Conservation (phyloP, 2,113 vertebrate genomes). For the Pycnonotus jocosus region DNA sequence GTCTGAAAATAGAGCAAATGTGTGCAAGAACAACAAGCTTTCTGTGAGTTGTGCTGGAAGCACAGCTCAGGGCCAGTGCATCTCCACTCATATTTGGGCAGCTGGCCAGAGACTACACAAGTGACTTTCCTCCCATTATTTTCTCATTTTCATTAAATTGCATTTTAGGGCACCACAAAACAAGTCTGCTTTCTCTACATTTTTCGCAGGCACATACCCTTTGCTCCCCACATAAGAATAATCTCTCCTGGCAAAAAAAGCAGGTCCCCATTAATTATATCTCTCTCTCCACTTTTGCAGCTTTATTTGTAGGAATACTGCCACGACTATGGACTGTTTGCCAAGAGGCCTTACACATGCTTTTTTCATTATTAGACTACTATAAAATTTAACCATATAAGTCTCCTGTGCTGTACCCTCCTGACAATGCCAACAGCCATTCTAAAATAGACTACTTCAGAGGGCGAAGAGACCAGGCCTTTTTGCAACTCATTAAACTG, state of each 20-base stretch:
- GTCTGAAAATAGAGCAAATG: neutral
- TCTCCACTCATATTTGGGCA: constrained; percentile 2
- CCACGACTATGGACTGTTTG: neutral
- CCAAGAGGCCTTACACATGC: constrained; percentile 56
- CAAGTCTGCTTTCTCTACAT: constrained; percentile 12
- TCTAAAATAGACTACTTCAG: constrained; percentile 51
- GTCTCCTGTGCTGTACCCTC: constrained; percentile 5
- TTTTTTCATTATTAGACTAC: constrained; percentile 62
- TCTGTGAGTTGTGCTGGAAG: neutral
- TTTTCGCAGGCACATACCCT: constrained; percentile 5
- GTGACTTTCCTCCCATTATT: constrained; percentile 28
- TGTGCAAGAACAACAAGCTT: constrained; percentile 21
- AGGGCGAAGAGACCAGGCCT: neutral
- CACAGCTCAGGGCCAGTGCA: neutral
- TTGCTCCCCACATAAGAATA: neutral
- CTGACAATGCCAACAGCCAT: constrained; percentile 38
- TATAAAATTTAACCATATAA: constrained; percentile 65
- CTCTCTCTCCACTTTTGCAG: neutral
- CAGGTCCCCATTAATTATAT: constrained; percentile 50
- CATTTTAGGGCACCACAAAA: constrained; percentile 22
- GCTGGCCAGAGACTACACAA: constrained; percentile 31
- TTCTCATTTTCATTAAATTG: constrained; percentile 53
- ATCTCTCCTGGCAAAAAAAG: constrained; percentile 28
- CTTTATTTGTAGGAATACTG: constrained; percentile 23
- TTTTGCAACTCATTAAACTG: constrained; percentile 43